Evolutionary conservation across 2,113 vertebrate genomes (phyloP), one percentile per base, ranked within the genome.

Genomic region (Aspidoscelis tigris): DNA sequence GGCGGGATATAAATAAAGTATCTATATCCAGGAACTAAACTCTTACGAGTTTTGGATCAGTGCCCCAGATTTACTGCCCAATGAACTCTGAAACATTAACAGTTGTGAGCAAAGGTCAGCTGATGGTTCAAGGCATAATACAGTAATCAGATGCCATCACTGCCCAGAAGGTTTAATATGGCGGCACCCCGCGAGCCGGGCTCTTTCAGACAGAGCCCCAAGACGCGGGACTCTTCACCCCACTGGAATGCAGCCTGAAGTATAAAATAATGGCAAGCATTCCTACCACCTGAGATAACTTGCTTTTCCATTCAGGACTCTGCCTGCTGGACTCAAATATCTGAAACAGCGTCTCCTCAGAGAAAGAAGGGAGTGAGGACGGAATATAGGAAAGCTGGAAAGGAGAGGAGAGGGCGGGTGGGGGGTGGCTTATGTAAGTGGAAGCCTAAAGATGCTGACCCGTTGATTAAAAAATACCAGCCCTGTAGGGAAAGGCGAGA

Each of bases 291-390:
- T 20, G 72, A 82, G 44, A 72, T 72, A 71, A 85, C 80, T 3
- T 43, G 89, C 82, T 84, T 85, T 82, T 78, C 86, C 72, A 69
- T 89, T 80, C 92, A 81, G 89, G 85, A 91, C 89, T 93, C 85
- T 92, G 93, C 91, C 92, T 90, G 92, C 89, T 87, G 89, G 87
- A 87, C n/a, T 41, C 10, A 88, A 92, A 81, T 74, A 91, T 89
- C 90, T 83, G 85, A 91, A 90, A 86, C 80, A 86, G 82, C 86
- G 83, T 83, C 65, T 80, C 86, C 79, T 88, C 86, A 89, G 83
- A 76, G 65, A 21, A 86, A 61, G 68, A 73, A 18, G 39, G 7
- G 10, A 77, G 14, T 80, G 76, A 53, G 8, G 61, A 3, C 47
- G n/a, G 14, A 55, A 47, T 33, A 26, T 50, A 10, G 47, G 41